Evolutionary conservation across 37 sponge, comb jelly and placozoan genomes (phyloP).

Genomic region (Theonella swinhoei): DNA sequence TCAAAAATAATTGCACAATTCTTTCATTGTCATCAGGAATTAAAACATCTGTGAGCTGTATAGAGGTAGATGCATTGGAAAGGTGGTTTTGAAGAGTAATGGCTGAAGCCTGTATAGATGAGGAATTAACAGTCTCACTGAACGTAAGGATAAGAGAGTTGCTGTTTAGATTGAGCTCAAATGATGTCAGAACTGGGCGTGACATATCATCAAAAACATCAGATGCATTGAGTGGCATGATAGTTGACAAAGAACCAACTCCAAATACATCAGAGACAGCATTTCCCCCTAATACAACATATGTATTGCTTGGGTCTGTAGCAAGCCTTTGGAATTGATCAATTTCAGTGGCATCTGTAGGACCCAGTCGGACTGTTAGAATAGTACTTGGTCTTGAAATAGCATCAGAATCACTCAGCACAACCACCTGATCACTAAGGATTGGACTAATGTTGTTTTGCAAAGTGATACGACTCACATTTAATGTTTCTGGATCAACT

Average conservation of each 20-base stretch:
- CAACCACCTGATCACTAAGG: constrained; percentile 11
- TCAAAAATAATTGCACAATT: constrained; percentile 23
- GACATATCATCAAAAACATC: constrained; percentile 61
- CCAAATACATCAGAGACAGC: constrained; percentile 68
- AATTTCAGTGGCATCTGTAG: constrained; percentile 65
- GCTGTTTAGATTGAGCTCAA: constrained; percentile 74
- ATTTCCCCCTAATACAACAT: constrained; percentile 34
- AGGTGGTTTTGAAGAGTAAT: constrained; percentile 72
- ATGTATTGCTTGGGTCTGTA: constrained; percentile 60
- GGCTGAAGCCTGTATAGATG: constrained; percentile 60
- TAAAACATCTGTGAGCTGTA: constrained; percentile 51
- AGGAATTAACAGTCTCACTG: constrained; percentile 62
- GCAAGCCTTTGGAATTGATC: constrained; percentile 52
- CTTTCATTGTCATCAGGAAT: constrained; percentile 26
- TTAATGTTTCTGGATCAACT: constrained; percentile 47
- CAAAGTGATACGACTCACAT: constrained; percentile 47
- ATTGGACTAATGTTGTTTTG: background rate
- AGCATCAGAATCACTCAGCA: constrained; percentile 12
- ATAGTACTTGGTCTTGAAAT: constrained; percentile 34
- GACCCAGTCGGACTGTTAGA: constrained; percentile 50
- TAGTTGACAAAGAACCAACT: constrained; percentile 28
- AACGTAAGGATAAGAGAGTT: constrained; percentile 65
- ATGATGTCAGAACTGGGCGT: constrained; percentile 63
- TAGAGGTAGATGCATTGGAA: constrained; percentile 36
- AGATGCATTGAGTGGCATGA: constrained; percentile 52